Evolutionary conservation across 2,888 invertebrate genomes (phyloP), one percentile per base, ranked within the genome.

Genomic region (Drosophila bunnanda): DNA sequence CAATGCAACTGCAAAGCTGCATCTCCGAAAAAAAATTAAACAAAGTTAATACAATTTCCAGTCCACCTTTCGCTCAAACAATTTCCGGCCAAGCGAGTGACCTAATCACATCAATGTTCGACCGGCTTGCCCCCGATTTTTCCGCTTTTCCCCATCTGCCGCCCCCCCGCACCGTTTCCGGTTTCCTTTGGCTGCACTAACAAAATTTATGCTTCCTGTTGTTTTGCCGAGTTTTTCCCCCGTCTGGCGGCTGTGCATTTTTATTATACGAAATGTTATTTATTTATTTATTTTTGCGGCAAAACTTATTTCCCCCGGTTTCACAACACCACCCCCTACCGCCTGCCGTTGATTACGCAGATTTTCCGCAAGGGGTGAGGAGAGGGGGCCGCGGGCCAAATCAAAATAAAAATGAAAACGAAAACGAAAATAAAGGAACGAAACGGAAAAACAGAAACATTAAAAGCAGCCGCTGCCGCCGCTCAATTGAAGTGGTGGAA

Each of bases 191-290:
- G 30, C 54, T 54, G 34, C 22, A 75, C 52, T 56, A 66, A 56
- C 66, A 71, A 39, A 75, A 66, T 75, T 75, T 75, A 58, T 73
- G 76, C 76, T 87, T 89, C 89, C 89, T 78, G 81, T 83, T 86
- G 65, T 62, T 73, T 72, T 65, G 55, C 76, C 53, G 59, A 41
- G 44, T 34, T 56, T 50, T 50, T 22, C 20, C 48, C 22, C 17
- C 32, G 10, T 10, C 50, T 34, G 46, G 46, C 46, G 46, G 28
- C 46, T 44, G 10, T 66, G 57, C 62, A 60, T 57, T 73, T 82
- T 79, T 76, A 85, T 66, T 62, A 65, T 74, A 78, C 53, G 53
- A 75, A 78, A 72, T 72, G 64, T 76, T 83, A 76, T 87, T 87
- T 87, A 76, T 79, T 75, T 88, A 81, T 80, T 86, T 74, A 74